A percentile compares a stretch with the other conserved stretches of the same genome.
phyloP scores from a whole-genome alignment of 2,113 vertebrate species.

The Corythornis vintsioides region DNA sequence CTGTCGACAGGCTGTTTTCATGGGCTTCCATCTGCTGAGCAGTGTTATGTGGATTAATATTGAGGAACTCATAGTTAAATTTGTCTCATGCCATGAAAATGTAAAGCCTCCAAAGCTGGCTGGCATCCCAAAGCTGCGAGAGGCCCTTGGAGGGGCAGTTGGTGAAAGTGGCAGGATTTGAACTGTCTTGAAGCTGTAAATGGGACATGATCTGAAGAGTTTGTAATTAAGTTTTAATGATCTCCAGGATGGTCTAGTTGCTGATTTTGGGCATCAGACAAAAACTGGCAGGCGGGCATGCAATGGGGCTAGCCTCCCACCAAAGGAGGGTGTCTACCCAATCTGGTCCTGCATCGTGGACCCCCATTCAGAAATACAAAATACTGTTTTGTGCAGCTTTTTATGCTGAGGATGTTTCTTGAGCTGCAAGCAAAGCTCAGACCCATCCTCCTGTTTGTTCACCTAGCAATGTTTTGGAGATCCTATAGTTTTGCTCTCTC shows the following conservation, averaged over 20 bases:
- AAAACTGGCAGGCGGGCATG: background rate
- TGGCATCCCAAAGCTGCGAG: slow-evolving; percentile 35
- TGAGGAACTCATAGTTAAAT: slow-evolving; percentile 31
- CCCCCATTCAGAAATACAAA: background rate
- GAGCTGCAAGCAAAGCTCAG: background rate
- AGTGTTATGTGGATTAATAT: background rate
- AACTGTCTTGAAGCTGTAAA: accelerated
- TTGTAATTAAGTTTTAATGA: background rate
- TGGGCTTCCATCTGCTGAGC: slow-evolving; percentile 12
- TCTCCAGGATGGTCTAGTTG: background rate
- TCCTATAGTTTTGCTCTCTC: background rate
- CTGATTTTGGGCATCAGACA: background rate
- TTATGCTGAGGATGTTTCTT: background rate
- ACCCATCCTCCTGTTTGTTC: background rate
- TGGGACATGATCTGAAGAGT: background rate
- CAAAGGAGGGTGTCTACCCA: background rate
- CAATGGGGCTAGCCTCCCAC: background rate
- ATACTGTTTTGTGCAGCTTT: background rate
- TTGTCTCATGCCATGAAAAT: slow-evolving; percentile 54
- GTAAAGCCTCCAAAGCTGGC: slow-evolving; percentile 45
- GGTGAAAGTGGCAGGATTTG: slow-evolving; percentile 18
- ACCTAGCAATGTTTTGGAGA: background rate
- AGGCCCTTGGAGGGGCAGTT: slow-evolving; percentile 23
- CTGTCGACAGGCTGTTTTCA: background rate
- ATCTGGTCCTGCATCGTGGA: background rate